Conservation (phyloP, 2,113 vertebrate species). For the Etia nguti region DNA sequence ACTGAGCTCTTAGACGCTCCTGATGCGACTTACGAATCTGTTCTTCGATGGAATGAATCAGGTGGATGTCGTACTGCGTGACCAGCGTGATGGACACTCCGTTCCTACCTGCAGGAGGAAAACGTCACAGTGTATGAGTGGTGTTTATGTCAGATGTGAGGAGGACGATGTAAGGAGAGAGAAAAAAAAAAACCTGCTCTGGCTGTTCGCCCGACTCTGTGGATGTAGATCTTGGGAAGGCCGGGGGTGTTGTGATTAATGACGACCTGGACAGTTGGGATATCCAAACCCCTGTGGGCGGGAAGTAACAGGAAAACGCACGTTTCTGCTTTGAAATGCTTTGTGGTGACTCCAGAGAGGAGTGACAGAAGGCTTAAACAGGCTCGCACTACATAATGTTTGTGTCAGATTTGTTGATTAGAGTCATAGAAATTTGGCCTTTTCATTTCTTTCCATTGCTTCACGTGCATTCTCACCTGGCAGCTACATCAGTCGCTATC, state of each 20-base stretch:
- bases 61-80: conserved; percentile 96
- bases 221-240: conserved; percentile 92
- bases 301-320: background rate
- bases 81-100: conserved; percentile 89
- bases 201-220: conserved; percentile 89
- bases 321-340: background rate
- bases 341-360: background rate
- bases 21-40: conserved; percentile 81
- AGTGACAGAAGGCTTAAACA: background rate
- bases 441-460: background rate
- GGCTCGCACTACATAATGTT: background rate
- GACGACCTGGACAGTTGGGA: conserved; percentile 90
- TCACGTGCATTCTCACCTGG: conserved; percentile 72
- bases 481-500: conserved; percentile 90
- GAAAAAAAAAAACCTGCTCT: conserved; percentile 79
- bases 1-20: background rate
- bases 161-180: background rate
- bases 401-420: background rate
- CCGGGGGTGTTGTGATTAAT: conserved; percentile 96
- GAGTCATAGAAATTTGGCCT: background rate
- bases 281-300: conserved; percentile 85
- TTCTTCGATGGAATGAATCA: conserved; percentile 85
- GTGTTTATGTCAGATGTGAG: background rate
- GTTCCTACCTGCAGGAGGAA: conserved; percentile 74
- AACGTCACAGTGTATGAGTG: background rate